These are phyloP conservation scores for Hydra vulgaris DNA, from an alignment of 30 jellyfish, hydroid and myxozoan species.

Conservation along the genomic window DNA sequence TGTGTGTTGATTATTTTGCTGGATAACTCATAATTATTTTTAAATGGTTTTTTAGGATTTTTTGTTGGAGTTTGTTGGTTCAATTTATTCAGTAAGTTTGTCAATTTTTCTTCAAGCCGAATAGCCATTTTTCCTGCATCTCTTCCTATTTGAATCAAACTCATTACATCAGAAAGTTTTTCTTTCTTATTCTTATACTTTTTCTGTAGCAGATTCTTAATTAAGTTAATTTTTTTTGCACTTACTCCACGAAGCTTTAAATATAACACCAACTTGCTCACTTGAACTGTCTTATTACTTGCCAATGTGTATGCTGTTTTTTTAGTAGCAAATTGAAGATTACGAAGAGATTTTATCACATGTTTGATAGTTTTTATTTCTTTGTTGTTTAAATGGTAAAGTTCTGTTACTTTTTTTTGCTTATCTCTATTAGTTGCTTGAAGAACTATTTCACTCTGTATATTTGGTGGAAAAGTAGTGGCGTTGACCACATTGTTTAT, in stretches of 20 bases:
- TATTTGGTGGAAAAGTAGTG: no score
- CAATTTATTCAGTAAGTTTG: neutral
- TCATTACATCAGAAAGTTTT: neutral
- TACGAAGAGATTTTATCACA: neutral
- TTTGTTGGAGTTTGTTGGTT: neutral
- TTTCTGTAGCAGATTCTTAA: neutral
- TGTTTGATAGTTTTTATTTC: no score
- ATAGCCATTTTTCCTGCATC: neutral
- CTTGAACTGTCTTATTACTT: neutral
- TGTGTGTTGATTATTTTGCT: neutral
- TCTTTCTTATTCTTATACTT: neutral
- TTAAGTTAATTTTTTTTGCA: neutral
- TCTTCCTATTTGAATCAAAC: neutral
- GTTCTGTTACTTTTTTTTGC: no score
- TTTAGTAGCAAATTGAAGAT: neutral
- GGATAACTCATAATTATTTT: neutral
- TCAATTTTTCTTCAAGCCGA: neutral
- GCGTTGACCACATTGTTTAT: no score
- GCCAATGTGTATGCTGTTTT: neutral
- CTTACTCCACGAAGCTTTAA: neutral
- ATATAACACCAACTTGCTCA: neutral
- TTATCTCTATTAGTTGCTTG: no score
- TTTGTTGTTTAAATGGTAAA: no score
- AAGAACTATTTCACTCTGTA: no score
- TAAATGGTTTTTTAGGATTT: neutral